phyloP scores from a whole-genome alignment of 2,797 vertebrate species.

The Liparis tanakae region DNA sequence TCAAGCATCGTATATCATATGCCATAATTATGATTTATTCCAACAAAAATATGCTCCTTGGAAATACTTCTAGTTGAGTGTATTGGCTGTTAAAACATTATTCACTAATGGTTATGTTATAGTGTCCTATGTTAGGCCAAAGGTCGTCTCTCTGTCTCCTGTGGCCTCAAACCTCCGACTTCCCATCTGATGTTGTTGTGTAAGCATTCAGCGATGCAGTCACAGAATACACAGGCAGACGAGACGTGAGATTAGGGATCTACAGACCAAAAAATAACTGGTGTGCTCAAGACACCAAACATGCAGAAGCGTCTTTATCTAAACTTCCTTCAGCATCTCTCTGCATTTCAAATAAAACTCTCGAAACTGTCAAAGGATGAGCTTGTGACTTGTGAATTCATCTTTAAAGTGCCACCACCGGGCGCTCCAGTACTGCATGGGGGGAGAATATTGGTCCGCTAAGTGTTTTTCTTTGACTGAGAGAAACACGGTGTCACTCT shows the following conservation, averaged over 20 bases:
- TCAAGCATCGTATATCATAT: not conserved
- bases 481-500: constrained; percentile 1
- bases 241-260: rapidly evolving
- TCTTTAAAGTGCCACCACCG: not conserved
- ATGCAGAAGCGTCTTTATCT: not conserved
- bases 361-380: not conserved
- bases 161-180: not conserved
- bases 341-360: not conserved
- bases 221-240: not conserved
- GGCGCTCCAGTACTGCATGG: not conserved
- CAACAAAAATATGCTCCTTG: not conserved
- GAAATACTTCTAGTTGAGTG: not conserved
- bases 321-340: not conserved
- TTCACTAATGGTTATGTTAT: not conserved
- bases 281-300: not conserved
- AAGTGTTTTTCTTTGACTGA: not conserved
- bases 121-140: not conserved
- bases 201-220: not conserved
- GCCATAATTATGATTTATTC: not conserved
- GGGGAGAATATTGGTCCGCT: not conserved
- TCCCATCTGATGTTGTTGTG: not conserved
- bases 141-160: not conserved
- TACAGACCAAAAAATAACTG: not conserved
- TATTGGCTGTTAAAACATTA: not conserved
- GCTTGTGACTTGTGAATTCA: not conserved